These are phyloP conservation scores for Ammospiza caudacuta DNA, from an alignment of 2,113 vertebrate species.

Conservation along the genomic window DNA sequence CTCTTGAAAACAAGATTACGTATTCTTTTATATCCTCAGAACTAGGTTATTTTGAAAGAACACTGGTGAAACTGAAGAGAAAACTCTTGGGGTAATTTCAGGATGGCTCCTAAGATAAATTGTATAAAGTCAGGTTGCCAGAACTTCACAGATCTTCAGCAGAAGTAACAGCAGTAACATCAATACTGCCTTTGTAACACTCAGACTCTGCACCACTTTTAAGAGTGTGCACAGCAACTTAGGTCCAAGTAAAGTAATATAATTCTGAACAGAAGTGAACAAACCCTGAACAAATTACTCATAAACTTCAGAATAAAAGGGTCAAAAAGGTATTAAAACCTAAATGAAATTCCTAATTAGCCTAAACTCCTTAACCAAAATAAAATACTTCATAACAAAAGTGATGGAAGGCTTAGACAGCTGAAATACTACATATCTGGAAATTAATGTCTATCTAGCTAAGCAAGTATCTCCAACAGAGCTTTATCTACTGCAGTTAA, in stretches of 20 bases:
- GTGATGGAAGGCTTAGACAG: neutral
- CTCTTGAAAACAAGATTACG: neutral
- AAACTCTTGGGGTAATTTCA: neutral
- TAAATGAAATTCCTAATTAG: neutral
- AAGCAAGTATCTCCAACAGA: neutral
- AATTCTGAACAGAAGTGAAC: neutral
- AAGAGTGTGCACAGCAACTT: neutral
- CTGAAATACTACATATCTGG: neutral
- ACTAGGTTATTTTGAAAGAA: neutral
- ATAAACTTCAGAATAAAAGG: neutral
- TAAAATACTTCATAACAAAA: neutral
- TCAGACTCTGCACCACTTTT: neutral
- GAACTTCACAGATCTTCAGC: neutral
- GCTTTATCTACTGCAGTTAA: neutral
- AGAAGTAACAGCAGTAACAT: neutral
- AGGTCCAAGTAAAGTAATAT: neutral
- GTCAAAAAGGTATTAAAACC: neutral
- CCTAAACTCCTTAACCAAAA: neutral
- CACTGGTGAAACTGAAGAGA: neutral
- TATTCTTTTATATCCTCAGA: neutral
- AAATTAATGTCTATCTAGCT: neutral
- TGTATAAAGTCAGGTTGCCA: neutral
- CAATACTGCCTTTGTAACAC: neutral
- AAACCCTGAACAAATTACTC: neutral
- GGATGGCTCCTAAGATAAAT: neutral